These are phyloP conservation scores for Piezodorus guildinii DNA, from an alignment of 1,140 invertebrate species.

Conservation along the genomic window DNA sequence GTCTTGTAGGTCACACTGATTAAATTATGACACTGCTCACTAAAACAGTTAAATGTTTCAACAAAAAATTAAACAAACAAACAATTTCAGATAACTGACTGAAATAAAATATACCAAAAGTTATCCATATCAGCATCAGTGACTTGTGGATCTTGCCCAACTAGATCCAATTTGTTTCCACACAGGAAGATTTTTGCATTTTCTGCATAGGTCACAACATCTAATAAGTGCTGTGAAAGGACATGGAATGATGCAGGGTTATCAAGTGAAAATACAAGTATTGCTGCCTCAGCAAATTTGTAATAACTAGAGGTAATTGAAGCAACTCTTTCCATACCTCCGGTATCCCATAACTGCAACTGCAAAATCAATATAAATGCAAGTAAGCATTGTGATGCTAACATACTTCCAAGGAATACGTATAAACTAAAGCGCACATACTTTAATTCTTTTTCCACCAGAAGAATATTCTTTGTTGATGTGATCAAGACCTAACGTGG, in stretches of 20 bases:
- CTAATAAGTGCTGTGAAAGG: constrained; percentile 78
- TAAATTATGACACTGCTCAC: constrained; percentile 82
- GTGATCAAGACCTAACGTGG: constrained; percentile 84
- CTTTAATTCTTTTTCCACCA: constrained; percentile 63
- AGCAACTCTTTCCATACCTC: constrained; percentile 85
- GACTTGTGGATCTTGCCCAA: constrained; percentile 56
- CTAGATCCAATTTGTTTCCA: constrained; percentile 78
- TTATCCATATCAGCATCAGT: constrained; percentile 80
- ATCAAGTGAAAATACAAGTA: constrained; percentile 79
- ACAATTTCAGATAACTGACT: too few relatives aligned
- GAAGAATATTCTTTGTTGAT: constrained; percentile 67
- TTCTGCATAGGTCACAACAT: constrained; percentile 84
- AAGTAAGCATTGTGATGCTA: neutral
- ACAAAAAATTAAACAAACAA: too few relatives aligned
- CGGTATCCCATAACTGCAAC: constrained; percentile 87
- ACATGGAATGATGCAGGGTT: constrained; percentile 84
- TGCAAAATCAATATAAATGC: constrained; percentile 34
- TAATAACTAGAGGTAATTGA: constrained; percentile 89
- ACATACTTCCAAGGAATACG: neutral
- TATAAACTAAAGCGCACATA: constrained; percentile 35
- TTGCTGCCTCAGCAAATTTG: constrained; percentile 84
- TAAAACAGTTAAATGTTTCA: constrained; percentile 34
- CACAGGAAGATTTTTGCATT: constrained; percentile 88
- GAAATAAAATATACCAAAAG: constrained; percentile 54
- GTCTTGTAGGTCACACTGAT: constrained; percentile 81